Evolutionary conservation across 2,113 vertebrate genomes (phyloP).

Genomic region (Dinomys branickii): DNA sequence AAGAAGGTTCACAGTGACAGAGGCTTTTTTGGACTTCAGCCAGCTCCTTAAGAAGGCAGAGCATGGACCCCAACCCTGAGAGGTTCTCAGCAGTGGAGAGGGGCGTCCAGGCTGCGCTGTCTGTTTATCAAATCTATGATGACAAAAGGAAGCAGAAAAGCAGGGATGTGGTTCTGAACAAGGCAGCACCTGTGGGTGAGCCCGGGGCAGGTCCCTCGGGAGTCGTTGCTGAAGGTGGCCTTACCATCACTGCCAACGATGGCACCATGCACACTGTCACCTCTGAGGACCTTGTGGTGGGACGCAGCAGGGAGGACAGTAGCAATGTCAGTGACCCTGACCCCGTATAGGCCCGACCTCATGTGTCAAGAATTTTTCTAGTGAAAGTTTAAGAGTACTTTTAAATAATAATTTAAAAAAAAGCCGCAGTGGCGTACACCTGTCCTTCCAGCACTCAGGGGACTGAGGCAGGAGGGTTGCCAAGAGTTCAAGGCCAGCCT

Average conservation of each 20-base stretch:
- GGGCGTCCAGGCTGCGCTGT: neutral
- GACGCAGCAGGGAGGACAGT: too few relatives aligned
- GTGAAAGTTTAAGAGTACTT: neutral
- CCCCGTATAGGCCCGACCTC: neutral
- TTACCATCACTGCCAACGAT: neutral
- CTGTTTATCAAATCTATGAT: neutral
- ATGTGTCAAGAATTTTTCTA: neutral
- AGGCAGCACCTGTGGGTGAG: neutral
- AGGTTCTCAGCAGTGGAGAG: neutral
- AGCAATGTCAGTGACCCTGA: neutral
- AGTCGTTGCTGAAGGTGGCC: neutral
- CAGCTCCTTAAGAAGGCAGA: neutral
- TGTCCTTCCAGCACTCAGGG: neutral
- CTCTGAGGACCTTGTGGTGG: neutral
- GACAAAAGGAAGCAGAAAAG: neutral
- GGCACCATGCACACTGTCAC: neutral
- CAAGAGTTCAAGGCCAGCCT: neutral
- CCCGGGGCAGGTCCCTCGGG: neutral
- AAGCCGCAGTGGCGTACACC: neutral
- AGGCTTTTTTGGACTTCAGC: neutral
- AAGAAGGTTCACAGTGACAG: neutral
- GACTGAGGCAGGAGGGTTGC: neutral
- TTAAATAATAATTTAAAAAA: neutral
- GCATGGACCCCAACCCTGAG: neutral
- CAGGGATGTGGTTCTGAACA: neutral